Evolutionary conservation across 2,888 invertebrate genomes (phyloP), one percentile per base, ranked within the genome.

Genomic region (Coremacera marginata): DNA sequence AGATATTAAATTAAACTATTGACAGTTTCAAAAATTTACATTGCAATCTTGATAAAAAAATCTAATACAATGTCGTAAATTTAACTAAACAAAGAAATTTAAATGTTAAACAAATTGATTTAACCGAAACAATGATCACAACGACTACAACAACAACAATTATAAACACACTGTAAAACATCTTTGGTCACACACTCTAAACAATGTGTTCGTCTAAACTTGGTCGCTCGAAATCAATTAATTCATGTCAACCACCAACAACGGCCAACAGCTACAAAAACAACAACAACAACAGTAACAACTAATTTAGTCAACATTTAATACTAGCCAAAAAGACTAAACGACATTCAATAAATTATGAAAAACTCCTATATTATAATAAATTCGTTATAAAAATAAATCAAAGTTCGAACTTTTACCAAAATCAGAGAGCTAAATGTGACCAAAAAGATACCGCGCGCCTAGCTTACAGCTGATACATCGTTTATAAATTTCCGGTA

Each of bases 331-430:
- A 49, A 51, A 55, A 22, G 71, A 74, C 71, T 74, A 55, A n/a
- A 71, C 62, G 67, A 49, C 34, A 63, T 14, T 34, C 76, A 71
- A 77, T 79, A 77, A 78, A 79, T 52, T 52, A 7, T 76, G 22
- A 79, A 78, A 55, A 27, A 72, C 75, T 77, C 82, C 82, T 82
- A 84, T 82, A 84, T 86, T 86, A 84, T 83, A 86, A 86, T 80
- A 82, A 82, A 84, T 80, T 82, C 79, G 78, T 60, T 63, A 77
- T 77, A 78, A 71, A 77, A 75, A 73, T 77, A 74, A 79, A 77
- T 80, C 75, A 80, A 52, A 79, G 62, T 65, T 76, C 44, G 76
- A 70, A 70, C 57, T 22, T 4, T 27, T 60, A 11, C 57, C 22
- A 22, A 60, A 60, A 9, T 60, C 22, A 14, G 57, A 19, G 22